phyloP scores from a whole-genome alignment of 92 coral and sea anemone species.

The Blastomussa wellsi region DNA sequence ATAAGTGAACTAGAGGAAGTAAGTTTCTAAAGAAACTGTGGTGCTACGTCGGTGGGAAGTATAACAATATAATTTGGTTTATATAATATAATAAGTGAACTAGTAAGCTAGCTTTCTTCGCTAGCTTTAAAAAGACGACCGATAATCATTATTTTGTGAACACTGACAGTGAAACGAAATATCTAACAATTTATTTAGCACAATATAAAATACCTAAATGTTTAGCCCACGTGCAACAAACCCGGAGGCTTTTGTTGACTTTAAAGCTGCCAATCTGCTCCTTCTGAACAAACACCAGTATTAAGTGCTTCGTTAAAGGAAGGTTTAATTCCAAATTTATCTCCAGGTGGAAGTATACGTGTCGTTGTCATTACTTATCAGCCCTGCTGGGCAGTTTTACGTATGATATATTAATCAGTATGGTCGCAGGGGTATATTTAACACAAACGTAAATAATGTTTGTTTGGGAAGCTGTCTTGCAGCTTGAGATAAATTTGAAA shows the following conservation, averaged over 20 bases:
- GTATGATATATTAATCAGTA: background rate
- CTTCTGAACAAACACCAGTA: background rate
- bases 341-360: background rate
- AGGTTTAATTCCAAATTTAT: background rate
- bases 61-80: too few species aligned
- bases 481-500: background rate
- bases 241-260: background rate
- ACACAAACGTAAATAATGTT: background rate
- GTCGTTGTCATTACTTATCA: background rate
- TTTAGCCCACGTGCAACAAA: background rate
- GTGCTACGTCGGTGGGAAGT: too few species aligned
- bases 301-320: background rate
- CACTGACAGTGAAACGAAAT: background rate
- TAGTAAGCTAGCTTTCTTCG: too few species aligned
- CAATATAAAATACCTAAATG: background rate
- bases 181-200: background rate
- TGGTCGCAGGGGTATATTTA: background rate
- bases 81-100: too few species aligned
- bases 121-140: background rate
- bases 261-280: background rate
- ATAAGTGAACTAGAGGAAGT: too few species aligned
- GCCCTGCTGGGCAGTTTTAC: background rate
- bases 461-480: background rate
- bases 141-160: background rate
- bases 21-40: too few species aligned